Base-by-base conservation (phyloP, 1,140 invertebrate genomes). In the Apocrypta bakeri region DNA sequence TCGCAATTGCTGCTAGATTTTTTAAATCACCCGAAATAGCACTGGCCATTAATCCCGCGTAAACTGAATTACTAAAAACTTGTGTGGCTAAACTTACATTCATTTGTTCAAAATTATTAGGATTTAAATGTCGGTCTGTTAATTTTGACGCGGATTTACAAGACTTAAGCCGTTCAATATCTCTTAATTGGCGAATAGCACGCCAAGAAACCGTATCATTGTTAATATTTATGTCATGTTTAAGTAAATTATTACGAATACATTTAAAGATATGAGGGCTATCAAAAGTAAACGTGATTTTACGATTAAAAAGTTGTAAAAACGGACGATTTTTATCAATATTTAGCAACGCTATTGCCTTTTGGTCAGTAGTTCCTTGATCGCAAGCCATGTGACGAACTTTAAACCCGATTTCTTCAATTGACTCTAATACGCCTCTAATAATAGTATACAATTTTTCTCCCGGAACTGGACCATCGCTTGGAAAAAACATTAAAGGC, bases 91-190 rank as follows among this genome's bases (percentile, higher is more conserved):
- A 61, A 40, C 40, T 76, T 11, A 79, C 78, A n/a, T 75, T 84
- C 78, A 84, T 83, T 27, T 78, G 29, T 48, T 84, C 27, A 63
- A 84, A 81, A 29, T 48, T 76, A 64, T 76, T 74, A 27, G 83
- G 83, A 27, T 76, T 61, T 1, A 84, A 48, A 79, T 84, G 83
- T 14, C 56, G 42, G 33, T 84, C 83, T 1, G 68, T 76, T 37
- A 80, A 76, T 24, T 76, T 66, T 21, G 42, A 68, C 0, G 48
- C 42, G 11, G 83, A 40, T 81, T 74, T 69, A 17, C 29, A 56
- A 63, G 29, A 21, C 9, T 76, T 80, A 25, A 7, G 0, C 31
- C 72, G 31, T 31, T 84, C 83, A 7, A 78, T 1, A 1, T 56
- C 40, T 25, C 72, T 71, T 25, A 83, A 48, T 21, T 29, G 4